phyloP scores from a whole-genome alignment of 2,888 invertebrate species.

The Trissoscelio sp. region DNA sequence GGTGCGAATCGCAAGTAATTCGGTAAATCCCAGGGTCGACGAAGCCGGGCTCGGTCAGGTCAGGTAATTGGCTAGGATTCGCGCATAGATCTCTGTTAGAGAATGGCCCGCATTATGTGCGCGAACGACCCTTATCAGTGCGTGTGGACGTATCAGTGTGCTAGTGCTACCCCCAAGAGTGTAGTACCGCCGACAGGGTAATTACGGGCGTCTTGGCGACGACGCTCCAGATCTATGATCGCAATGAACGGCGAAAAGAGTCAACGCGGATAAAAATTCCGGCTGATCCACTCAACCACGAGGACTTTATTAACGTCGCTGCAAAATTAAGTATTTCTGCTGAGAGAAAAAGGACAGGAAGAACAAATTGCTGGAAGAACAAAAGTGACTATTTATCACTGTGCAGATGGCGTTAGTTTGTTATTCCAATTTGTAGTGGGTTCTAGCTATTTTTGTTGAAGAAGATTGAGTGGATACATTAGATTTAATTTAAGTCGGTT shows the following conservation, averaged over 20 bases:
- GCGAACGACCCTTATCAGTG: constrained; percentile 28
- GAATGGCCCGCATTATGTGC: constrained; percentile 69
- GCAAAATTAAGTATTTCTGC: constrained; percentile 33
- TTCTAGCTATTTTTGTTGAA: not conserved
- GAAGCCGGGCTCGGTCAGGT: constrained; percentile 52
- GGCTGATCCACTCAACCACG: constrained; percentile 51
- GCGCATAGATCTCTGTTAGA: constrained; percentile 72
- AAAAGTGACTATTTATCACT: constrained; percentile 23
- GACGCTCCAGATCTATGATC: constrained; percentile 78
- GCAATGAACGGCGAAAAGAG: constrained; percentile 73
- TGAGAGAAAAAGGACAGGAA: constrained; percentile 24
- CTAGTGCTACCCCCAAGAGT: constrained; percentile 74
- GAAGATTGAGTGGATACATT: constrained; percentile 2
- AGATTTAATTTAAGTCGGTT: no score
- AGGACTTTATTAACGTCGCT: constrained; percentile 43
- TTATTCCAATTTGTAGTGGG: constrained; percentile 14
- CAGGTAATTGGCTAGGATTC: constrained; percentile 75
- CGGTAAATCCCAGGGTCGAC: constrained; percentile 70
- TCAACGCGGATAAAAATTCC: constrained; percentile 65
- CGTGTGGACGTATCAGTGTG: constrained; percentile 46
- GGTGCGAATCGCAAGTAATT: constrained; percentile 52
- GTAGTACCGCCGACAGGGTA: constrained; percentile 76
- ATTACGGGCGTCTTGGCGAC: constrained; percentile 77
- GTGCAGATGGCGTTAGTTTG: constrained; percentile 2
- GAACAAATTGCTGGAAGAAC: no score